Percentiles rank a stretch among this genome's conserved stretches.
These are phyloP conservation scores for Coreoperca whiteheadi DNA, from an alignment of 2,113 vertebrate species.

Conservation along the genomic window DNA sequence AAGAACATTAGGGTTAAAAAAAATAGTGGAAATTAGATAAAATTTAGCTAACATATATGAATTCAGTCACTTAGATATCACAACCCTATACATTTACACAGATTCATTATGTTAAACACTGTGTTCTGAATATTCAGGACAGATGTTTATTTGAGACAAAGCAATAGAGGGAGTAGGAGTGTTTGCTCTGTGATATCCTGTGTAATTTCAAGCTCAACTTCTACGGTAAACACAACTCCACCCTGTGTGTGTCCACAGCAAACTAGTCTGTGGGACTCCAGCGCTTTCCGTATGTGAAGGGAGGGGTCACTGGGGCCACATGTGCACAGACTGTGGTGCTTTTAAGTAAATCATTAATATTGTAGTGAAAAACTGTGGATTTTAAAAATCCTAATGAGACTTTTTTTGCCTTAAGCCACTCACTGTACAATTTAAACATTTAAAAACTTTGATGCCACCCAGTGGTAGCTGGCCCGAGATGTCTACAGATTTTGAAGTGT, in stretches of 20 bases:
- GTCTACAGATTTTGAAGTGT: no score
- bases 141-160: conserved; percentile 1
- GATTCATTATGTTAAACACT: background rate
- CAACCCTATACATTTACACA: background rate
- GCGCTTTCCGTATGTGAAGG: conserved; percentile 1
- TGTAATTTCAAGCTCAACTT: conserved; percentile 21
- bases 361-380: background rate
- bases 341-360: background rate
- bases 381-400: background rate
- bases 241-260: conserved; percentile 54
- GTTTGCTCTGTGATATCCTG: conserved; percentile 40
- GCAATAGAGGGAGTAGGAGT: conserved; percentile 5
- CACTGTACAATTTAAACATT: background rate
- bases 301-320: background rate
- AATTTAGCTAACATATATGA: background rate
- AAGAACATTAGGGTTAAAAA: background rate
- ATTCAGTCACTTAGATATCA: background rate
- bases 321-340: no score
- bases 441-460: background rate
- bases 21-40: background rate
- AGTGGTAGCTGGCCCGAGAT: background rate
- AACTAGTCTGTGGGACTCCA: background rate
- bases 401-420: background rate
- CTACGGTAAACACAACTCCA: conserved; percentile 63
- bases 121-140: background rate